phyloP scores from a whole-genome alignment of 2,888 invertebrate species.

The Pyrrhosoma nymphula region DNA sequence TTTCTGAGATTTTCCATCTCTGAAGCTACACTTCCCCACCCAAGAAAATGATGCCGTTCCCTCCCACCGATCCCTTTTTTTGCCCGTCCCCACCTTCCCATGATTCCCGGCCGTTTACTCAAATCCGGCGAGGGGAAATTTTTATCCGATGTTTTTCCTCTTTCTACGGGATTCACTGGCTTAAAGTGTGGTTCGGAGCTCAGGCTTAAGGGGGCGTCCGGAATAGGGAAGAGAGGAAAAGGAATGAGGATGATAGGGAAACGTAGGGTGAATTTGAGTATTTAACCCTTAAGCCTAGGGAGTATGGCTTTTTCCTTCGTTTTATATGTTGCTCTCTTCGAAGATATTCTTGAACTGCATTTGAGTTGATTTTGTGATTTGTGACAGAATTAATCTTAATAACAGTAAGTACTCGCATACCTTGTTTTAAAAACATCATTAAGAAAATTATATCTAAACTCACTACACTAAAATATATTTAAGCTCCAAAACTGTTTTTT shows the following conservation, averaged over 20 bases:
- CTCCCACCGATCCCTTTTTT: background rate
- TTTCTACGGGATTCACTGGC: background rate
- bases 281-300: too few relatives aligned
- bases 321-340: too few relatives aligned
- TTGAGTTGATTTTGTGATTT: too few relatives aligned
- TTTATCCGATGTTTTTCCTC: background rate
- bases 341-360: too few relatives aligned
- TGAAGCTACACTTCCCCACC: background rate
- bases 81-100: background rate
- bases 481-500: too few relatives aligned
- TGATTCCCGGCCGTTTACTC: constrained; percentile 21
- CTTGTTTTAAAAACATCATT: too few relatives aligned
- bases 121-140: background rate
- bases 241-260: background rate
- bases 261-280: too few relatives aligned
- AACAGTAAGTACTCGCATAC: too few relatives aligned
- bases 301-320: too few relatives aligned
- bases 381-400: too few relatives aligned
- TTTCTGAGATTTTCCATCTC: constrained; percentile 52
- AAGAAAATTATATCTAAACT: too few relatives aligned
- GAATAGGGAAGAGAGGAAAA: background rate
- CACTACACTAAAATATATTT: too few relatives aligned
- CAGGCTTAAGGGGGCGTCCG: background rate
- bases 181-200: background rate
- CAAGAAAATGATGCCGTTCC: background rate